Conservation (phyloP, 2,888 invertebrate species). For the Hofmannophila pseudospretella region DNA sequence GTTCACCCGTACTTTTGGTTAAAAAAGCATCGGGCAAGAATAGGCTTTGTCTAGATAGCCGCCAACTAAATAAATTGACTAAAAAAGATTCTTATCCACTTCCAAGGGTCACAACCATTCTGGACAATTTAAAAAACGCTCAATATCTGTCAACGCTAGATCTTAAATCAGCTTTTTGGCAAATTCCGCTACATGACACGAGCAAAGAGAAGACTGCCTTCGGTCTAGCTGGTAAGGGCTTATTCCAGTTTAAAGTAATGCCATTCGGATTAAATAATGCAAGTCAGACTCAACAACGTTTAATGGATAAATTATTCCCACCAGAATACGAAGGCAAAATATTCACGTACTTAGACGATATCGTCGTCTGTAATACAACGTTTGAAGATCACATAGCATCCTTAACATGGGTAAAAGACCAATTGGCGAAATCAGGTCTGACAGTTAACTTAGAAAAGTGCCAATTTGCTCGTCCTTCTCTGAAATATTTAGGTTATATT, state of each 20-base stretch:
- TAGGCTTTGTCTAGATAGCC: constrained; percentile 6
- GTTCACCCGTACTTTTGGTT: too few relatives aligned
- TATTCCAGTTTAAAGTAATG: constrained; percentile 4
- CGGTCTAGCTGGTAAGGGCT: too few relatives aligned
- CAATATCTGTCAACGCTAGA: constrained; percentile 9
- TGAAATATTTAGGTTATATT: constrained; percentile 21
- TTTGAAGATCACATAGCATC: constrained; percentile 22
- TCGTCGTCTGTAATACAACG: constrained; percentile 13
- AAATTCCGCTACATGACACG: constrained; percentile 4
- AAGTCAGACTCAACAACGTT: constrained; percentile 11
- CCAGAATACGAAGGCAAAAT: constrained; percentile 18
- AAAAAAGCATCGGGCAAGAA: too few relatives aligned
- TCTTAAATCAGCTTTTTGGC: constrained; percentile 11
- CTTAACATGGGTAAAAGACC: constrained; percentile 15
- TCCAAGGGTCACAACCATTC: constrained; percentile 1
- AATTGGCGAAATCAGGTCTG: constrained; percentile 18
- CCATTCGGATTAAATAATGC: constrained; percentile 18
- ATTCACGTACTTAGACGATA: constrained; percentile 21
- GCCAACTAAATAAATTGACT: constrained; percentile 4
- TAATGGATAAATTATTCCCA: constrained; percentile 5
- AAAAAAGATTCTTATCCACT: constrained; percentile 9
- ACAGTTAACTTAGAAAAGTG: constrained; percentile 17
- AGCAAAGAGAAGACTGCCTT: constrained; percentile 8
- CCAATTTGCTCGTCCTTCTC: constrained; percentile 14
- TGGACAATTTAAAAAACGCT: too few relatives aligned